Percentiles rank a stretch among this genome's conserved stretches.
These are phyloP conservation scores for Neotoma lepida DNA, from an alignment of 2,113 vertebrate genomes.

Conservation along the genomic window DNA sequence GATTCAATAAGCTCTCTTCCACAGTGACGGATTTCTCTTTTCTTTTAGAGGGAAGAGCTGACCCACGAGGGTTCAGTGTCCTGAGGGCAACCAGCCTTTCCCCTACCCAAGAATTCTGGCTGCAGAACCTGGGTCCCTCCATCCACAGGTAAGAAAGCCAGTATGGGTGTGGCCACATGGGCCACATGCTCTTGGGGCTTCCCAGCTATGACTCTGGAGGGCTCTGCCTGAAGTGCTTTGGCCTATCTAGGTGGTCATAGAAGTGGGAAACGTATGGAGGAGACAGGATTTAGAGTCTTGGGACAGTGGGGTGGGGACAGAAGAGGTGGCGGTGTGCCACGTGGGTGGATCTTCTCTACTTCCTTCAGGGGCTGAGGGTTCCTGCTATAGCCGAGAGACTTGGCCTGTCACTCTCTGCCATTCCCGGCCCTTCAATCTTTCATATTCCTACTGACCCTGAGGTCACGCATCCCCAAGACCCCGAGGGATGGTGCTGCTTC, in stretches of 20 bases:
- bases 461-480: neutral
- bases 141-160: neutral
- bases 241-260: neutral
- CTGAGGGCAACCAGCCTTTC: neutral
- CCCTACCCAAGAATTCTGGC: neutral
- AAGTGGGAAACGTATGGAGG: neutral
- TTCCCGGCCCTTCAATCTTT: neutral
- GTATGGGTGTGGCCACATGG: neutral
- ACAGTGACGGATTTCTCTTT: neutral
- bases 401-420: accelerated
- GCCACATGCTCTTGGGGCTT: neutral
- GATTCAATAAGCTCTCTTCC: neutral
- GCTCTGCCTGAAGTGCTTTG: neutral
- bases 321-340: neutral
- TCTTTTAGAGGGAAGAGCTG: neutral
- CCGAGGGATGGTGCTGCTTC: neutral
- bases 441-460: neutral
- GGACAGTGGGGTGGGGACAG: neutral
- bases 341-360: neutral
- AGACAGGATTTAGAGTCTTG: no score
- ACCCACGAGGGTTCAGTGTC: neutral
- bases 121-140: neutral
- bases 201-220: neutral
- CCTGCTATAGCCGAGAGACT: neutral
- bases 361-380: neutral